A percentile compares a stretch with the other conserved stretches of the same genome.
Evolutionary conservation across 2,113 vertebrate species (phyloP).

Genomic region (Mesoclemmys tuberculata): DNA sequence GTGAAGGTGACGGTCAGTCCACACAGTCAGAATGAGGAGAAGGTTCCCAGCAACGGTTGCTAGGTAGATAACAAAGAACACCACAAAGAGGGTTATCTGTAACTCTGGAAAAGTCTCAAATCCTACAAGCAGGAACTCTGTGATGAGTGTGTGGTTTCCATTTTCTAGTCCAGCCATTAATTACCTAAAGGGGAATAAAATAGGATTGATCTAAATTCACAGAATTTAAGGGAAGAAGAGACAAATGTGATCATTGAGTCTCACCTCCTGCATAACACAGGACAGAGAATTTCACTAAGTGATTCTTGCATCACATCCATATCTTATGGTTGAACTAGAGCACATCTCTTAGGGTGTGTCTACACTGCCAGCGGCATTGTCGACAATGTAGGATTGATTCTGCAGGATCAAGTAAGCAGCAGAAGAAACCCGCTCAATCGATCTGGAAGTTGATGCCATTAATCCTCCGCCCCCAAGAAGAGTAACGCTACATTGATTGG

Average conservation of each 20-base stretch:
- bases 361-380: too few species aligned
- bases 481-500: too few species aligned
- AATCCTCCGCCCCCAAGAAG: too few species aligned
- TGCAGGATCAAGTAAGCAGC: too few species aligned
- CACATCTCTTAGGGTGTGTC: not conserved
- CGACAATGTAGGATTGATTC: too few species aligned
- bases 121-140: slow-evolving; percentile 16
- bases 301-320: not conserved
- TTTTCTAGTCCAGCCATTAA: not conserved
- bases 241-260: not conserved
- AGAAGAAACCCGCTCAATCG: too few species aligned
- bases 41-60: slow-evolving; percentile 23
- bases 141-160: not conserved
- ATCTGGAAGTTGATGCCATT: too few species aligned
- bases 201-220: not conserved
- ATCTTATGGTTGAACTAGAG: not conserved
- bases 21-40: slow-evolving; percentile 9
- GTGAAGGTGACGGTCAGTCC: slow-evolving; percentile 24
- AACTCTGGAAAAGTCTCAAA: not conserved
- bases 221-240: not conserved
- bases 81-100: slow-evolving; percentile 10
- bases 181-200: not conserved
- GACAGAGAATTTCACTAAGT: not conserved
- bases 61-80: slow-evolving; percentile 25
- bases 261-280: not conserved